Conservation (phyloP, 2,888 invertebrate species). For the Sabatieria punctata region DNA sequence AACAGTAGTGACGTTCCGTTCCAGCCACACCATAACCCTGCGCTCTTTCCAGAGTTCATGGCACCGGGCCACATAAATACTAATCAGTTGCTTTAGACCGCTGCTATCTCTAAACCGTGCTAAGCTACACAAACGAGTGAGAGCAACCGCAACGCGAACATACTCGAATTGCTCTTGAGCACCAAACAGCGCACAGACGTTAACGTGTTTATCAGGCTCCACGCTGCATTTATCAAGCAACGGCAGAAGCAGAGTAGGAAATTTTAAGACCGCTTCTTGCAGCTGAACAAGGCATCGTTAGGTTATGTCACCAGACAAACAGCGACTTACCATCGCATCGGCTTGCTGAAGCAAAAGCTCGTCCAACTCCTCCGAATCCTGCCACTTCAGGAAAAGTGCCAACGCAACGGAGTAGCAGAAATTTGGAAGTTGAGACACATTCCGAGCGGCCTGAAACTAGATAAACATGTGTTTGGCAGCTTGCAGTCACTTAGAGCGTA, state of each 20-base stretch:
- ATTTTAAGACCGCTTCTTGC: slow-evolving; percentile 62
- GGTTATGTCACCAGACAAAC: not conserved
- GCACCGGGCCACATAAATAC: slow-evolving; percentile 51
- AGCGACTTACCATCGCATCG: slow-evolving; percentile 38
- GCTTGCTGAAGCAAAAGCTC: slow-evolving; percentile 27
- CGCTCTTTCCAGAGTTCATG: slow-evolving; percentile 59
- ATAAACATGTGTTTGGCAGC: not conserved
- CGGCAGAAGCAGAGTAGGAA: slow-evolving; percentile 54
- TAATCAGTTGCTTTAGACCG: slow-evolving; percentile 50
- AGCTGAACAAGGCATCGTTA: slow-evolving; percentile 35
- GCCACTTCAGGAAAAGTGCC: slow-evolving; percentile 43
- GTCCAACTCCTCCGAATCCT: slow-evolving; percentile 19
- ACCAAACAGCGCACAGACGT: slow-evolving; percentile 41
- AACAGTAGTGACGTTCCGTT: slow-evolving; percentile 49
- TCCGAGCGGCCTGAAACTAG: slow-evolving; percentile 39
- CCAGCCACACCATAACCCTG: slow-evolving; percentile 57
- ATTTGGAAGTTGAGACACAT: slow-evolving; percentile 64
- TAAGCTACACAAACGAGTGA: too few relatives aligned
- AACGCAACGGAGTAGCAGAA: slow-evolving; percentile 64
- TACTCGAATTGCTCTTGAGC: slow-evolving; percentile 33
- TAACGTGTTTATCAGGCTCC: slow-evolving; percentile 48
- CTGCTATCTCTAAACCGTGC: slow-evolving; percentile 42
- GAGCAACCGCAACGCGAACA: too few relatives aligned
- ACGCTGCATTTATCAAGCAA: slow-evolving; percentile 58
- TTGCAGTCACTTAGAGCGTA: slow-evolving; percentile 13